These are phyloP conservation scores for Amphipoea oculea DNA, from an alignment of 2,888 invertebrate species.

Conservation along the genomic window DNA sequence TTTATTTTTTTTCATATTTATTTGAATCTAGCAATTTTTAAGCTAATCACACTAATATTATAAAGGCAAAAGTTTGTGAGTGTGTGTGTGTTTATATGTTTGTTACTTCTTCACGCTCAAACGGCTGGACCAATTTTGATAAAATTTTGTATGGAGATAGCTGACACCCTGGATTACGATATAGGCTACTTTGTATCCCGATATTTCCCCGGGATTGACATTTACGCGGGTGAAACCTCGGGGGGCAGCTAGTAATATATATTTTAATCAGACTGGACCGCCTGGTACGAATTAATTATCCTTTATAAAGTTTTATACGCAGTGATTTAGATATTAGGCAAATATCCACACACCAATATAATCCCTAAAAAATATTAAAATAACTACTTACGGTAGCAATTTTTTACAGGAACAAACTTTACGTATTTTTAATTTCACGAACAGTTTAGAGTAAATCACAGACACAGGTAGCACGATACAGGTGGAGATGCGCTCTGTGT, in stretches of 20 bases:
- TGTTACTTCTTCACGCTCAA: too few relatives aligned
- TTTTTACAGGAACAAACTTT: slow-evolving; percentile 29
- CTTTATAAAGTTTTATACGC: not conserved
- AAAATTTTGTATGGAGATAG: too few relatives aligned
- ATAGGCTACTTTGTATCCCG: too few relatives aligned
- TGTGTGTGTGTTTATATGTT: too few relatives aligned
- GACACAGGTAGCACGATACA: slow-evolving; percentile 77
- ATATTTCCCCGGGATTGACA: too few relatives aligned
- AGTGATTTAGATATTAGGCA: not conserved
- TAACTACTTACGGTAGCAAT: slow-evolving; percentile 48
- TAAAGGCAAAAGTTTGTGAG: too few relatives aligned
- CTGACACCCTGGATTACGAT: too few relatives aligned
- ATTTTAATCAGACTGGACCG: not conserved
- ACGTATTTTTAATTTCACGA: slow-evolving; percentile 44
- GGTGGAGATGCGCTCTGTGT: slow-evolving; percentile 87
- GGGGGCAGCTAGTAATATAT: not conserved
- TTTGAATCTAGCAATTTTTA: not conserved
- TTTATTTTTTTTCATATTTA: not conserved
- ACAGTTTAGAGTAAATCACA: slow-evolving; percentile 72
- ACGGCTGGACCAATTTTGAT: too few relatives aligned
- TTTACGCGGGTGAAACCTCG: too few relatives aligned
- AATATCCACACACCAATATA: not conserved
- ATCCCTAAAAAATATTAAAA: slow-evolving; percentile 3
- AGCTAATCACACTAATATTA: not conserved
- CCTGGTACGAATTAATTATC: not conserved